Base-by-base conservation (phyloP, 2,888 invertebrate species). In the Heliconius ismenius region DNA sequence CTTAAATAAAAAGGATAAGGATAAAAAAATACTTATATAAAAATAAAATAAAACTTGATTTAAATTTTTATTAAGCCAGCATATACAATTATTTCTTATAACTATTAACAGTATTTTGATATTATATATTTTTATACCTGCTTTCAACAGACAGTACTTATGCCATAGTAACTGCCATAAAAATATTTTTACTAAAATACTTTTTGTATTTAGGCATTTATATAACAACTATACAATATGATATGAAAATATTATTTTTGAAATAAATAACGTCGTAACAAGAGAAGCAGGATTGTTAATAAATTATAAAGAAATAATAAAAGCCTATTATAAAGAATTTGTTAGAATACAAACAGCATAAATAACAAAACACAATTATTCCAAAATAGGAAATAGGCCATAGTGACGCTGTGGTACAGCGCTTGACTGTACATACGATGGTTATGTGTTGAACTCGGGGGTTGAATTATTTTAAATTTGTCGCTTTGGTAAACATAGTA, bases 31-130 rank as follows among this genome's bases (percentile, higher is more conserved):
- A 26, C 26, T 26, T 6, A 15, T 26, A 26, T 15, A 13, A 24
- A 49, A 49, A 49, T 69, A 70, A 70, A 70, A 70, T 4, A 4
- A 58, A 58, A 18, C 21, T n/a, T 58, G 9, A 58, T 70, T 70
- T 36, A 58, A 58, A 32, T 13, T 24, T 70, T 70, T 70, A 70
- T 70, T 58, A 70, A 70, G 70, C 58, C 58, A 70, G 70, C 58
- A 70, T 58, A 70, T 24, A 58, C n/a, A 58, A 49, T 54, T 58
- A 70, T 70, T 58, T 58, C 70, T 54, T 70, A 70, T 58, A 54
- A 58, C 70, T 70, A 70, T 58, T 58, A 70, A 70, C 70, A 70
- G 32, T 70, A 58, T 70, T 15, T 67, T 70, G 70, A 58, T 58
- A 70, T 70, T 58, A 54, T 70, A 32, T 21, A 49, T 28, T 36